Percentiles rank a stretch among this genome's conserved stretches.
These are phyloP conservation scores for Himalopsyche japonica DNA, from an alignment of 2,888 invertebrate species.

Conservation along the genomic window DNA sequence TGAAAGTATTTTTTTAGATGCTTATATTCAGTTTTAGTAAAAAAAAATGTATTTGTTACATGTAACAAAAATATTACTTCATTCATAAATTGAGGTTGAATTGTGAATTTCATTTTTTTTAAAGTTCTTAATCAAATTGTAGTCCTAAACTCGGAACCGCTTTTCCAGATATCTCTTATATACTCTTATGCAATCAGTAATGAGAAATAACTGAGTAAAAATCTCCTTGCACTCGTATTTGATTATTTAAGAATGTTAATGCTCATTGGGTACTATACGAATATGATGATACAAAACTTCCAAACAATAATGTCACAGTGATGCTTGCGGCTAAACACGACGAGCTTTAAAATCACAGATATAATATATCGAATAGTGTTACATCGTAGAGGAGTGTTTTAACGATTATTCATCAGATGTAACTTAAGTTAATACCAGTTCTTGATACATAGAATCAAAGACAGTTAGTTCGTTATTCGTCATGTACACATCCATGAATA, in stretches of 20 bases:
- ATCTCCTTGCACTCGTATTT: not conserved
- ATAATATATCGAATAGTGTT: not conserved
- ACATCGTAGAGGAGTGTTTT: not conserved
- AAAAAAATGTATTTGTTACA: no score
- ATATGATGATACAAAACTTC: not conserved
- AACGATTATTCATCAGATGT: not conserved
- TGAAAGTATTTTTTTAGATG: no score
- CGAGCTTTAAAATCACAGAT: not conserved
- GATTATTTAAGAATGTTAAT: not conserved
- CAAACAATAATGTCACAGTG: not conserved
- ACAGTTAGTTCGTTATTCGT: not conserved
- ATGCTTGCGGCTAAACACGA: not conserved
- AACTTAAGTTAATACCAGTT: not conserved
- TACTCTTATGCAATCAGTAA: not conserved
- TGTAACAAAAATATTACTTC: no score
- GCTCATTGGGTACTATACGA: not conserved
- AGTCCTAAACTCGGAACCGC: no score
- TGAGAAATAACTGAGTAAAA: not conserved
- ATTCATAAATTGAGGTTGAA: no score
- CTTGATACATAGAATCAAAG: not conserved
- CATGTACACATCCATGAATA: not conserved
- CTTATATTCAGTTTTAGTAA: no score
- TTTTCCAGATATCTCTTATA: no score
- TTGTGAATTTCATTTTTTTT: no score
- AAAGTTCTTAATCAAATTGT: no score